These are phyloP conservation scores for Norana najaformis DNA, from an alignment of 2,888 invertebrate species.

Conservation along the genomic window DNA sequence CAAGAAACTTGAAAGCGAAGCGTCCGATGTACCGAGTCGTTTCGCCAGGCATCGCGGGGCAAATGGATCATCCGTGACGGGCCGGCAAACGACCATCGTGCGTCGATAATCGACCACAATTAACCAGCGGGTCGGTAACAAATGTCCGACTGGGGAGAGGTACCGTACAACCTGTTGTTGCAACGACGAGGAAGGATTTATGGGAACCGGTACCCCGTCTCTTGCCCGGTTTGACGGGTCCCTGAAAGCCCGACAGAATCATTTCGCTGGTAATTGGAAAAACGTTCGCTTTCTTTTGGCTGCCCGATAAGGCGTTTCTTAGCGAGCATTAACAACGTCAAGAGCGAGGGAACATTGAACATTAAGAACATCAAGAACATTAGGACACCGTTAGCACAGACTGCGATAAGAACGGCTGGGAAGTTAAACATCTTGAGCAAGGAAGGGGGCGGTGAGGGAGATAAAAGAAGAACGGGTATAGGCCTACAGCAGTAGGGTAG, in stretches of 20 bases:
- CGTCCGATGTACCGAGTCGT: background rate
- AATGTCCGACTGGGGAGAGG: background rate
- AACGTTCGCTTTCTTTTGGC: slow-evolving; percentile 7
- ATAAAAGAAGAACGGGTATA: no score
- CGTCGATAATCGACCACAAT: slow-evolving; percentile 13
- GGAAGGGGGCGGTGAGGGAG: no score
- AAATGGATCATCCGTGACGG: background rate
- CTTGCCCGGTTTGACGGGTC: background rate
- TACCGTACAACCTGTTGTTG: slow-evolving; percentile 13
- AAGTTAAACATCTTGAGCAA: slow-evolving; percentile 3
- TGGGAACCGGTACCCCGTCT: background rate
- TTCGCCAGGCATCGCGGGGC: background rate
- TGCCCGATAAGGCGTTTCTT: background rate
- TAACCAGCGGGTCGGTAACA: slow-evolving; percentile 10
- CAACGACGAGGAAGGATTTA: background rate
- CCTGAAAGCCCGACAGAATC: background rate
- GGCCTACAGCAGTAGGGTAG: no score
- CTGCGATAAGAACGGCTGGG: background rate
- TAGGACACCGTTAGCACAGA: background rate
- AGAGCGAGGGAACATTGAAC: background rate
- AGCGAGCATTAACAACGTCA: background rate
- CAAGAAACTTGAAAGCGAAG: slow-evolving; percentile 13
- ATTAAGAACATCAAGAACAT: slow-evolving; percentile 13
- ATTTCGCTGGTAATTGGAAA: slow-evolving; percentile 13
- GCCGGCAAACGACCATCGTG: slow-evolving; percentile 1